phyloP scores from a whole-genome alignment of 35 echinoderm and acorn worm species.

The Diadema setosum region DNA sequence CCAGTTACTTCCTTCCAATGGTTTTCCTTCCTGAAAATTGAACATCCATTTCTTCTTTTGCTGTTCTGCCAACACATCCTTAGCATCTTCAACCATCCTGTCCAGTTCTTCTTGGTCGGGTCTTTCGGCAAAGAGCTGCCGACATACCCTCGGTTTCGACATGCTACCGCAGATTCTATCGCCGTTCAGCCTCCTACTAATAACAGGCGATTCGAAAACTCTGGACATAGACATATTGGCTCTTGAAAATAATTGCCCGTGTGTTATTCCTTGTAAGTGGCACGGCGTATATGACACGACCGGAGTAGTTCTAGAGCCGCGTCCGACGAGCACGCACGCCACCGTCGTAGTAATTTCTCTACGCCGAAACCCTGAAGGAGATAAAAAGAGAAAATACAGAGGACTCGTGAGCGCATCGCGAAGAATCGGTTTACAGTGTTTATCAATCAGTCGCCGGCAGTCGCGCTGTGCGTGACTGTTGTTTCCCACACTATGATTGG shows the following conservation, averaged over 20 bases:
- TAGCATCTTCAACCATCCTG: neutral
- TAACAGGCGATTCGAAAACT: too few species aligned
- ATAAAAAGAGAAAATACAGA: neutral
- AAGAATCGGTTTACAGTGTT: neutral
- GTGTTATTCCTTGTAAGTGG: too few species aligned
- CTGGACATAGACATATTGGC: too few species aligned
- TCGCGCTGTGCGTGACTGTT: neutral
- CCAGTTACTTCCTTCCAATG: neutral
- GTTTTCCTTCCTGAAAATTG: neutral
- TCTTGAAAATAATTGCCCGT: too few species aligned
- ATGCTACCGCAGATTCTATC: too few species aligned
- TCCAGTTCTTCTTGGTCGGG: neutral
- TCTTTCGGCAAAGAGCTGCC: neutral
- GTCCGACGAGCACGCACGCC: neutral
- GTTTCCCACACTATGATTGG: neutral
- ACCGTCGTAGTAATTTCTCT: neutral
- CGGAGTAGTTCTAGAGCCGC: too few species aligned
- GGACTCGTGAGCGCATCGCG: too few species aligned
- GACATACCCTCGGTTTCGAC: neutral
- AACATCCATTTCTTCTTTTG: neutral
- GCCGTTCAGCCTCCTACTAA: too few species aligned
- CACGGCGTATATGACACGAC: too few species aligned
- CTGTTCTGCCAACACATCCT: neutral
- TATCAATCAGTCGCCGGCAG: neutral
- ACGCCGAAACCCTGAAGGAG: neutral